Conservation (phyloP, 2,113 vertebrate genomes). For the Brachypteracias leptosomus region DNA sequence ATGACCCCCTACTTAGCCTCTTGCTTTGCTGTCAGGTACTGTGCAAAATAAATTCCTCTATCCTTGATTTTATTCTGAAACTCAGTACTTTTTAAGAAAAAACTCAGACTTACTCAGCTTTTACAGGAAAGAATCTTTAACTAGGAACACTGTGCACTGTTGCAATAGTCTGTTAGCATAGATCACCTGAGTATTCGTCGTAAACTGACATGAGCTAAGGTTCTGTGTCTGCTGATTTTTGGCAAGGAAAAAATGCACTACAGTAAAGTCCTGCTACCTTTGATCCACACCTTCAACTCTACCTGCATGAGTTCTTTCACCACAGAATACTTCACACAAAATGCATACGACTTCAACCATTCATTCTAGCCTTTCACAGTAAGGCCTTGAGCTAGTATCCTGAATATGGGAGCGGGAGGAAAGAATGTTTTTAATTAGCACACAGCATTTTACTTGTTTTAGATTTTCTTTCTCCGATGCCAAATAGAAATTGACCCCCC, state of each 20-base stretch:
- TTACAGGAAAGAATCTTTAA: slow-evolving; percentile 65
- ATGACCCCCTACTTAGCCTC: background rate
- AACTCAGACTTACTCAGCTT: slow-evolving; percentile 46
- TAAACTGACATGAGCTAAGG: slow-evolving; percentile 76
- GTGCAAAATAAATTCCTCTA: slow-evolving; percentile 63
- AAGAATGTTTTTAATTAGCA: slow-evolving; percentile 55
- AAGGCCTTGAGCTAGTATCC: slow-evolving; percentile 66
- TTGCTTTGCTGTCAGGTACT: slow-evolving; percentile 64
- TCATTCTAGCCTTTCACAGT: slow-evolving; percentile 44
- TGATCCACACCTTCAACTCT: slow-evolving; percentile 37
- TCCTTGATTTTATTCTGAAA: slow-evolving; percentile 32
- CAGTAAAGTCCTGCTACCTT: slow-evolving; percentile 36
- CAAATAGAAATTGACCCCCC: slow-evolving; percentile 50
- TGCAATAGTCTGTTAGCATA: slow-evolving; percentile 59
- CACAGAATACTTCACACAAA: slow-evolving; percentile 5
- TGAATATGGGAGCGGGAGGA: slow-evolving; percentile 60
- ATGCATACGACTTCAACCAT: background rate
- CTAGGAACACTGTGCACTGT: slow-evolving; percentile 64
- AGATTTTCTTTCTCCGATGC: slow-evolving; percentile 45
- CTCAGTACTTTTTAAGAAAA: background rate
- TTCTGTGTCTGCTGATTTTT: slow-evolving; percentile 71
- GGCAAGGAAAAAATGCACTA: slow-evolving; percentile 74
- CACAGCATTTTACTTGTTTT: slow-evolving; percentile 49
- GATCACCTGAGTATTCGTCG: slow-evolving; percentile 82
- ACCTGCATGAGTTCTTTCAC: slow-evolving; percentile 41